phyloP scores from a whole-genome alignment of 1,140 invertebrate species.

The Papilio aristodemus region DNA sequence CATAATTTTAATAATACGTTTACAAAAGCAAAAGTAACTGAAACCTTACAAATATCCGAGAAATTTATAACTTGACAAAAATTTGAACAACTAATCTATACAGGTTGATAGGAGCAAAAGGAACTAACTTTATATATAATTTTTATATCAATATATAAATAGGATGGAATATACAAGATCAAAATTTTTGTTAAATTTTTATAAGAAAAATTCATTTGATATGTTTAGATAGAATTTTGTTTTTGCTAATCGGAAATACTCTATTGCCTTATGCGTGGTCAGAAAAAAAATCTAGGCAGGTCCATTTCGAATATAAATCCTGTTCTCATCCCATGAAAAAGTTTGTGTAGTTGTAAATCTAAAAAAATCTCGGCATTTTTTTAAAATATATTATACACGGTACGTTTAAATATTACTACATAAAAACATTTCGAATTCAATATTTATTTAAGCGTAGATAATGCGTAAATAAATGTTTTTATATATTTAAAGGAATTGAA shows the following conservation, averaged over 20 bases:
- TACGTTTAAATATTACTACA: background rate
- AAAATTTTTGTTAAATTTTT: background rate
- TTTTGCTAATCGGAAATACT: slow-evolving; percentile 5
- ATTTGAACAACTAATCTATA: background rate
- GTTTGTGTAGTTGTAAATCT: background rate
- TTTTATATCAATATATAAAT: background rate
- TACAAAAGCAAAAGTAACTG: background rate
- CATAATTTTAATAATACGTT: too few relatives aligned
- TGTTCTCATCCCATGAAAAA: background rate
- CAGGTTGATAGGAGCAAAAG: background rate
- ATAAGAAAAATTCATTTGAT: slow-evolving; percentile 44
- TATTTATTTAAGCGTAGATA: too few relatives aligned
- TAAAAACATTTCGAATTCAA: too few relatives aligned
- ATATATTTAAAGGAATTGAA: too few relatives aligned
- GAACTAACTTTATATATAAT: background rate
- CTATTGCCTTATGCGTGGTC: background rate
- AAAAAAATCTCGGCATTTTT: background rate
- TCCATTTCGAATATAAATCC: background rate
- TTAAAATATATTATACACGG: background rate
- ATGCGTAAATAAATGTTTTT: too few relatives aligned
- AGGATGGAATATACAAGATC: background rate
- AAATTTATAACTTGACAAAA: background rate
- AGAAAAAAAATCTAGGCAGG: background rate
- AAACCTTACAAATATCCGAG: background rate
- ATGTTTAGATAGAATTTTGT: slow-evolving; percentile 47